phyloP scores from a whole-genome alignment of 2,113 vertebrate species.

The Chaetura pelagica region DNA sequence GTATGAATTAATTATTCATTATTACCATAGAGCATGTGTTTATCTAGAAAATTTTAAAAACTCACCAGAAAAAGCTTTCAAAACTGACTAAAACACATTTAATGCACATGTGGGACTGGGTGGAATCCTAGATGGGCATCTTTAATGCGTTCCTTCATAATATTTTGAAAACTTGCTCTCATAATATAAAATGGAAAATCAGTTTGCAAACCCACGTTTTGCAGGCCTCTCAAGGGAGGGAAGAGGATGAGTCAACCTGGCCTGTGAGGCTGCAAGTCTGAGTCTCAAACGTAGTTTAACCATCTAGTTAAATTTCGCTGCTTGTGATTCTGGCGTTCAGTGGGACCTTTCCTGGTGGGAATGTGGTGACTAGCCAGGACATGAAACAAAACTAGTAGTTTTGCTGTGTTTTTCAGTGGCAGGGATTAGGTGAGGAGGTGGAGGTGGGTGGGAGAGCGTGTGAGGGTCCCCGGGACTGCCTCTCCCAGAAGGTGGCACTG shows the following conservation, averaged over 20 bases:
- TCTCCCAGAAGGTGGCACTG: slow-evolving; percentile 63
- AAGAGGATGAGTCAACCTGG: not conserved
- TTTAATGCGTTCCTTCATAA: not conserved
- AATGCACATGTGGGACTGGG: not conserved
- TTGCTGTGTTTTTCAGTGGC: not conserved
- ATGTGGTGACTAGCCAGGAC: not conserved
- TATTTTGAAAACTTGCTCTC: not conserved
- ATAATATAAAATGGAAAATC: not conserved
- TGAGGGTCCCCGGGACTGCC: not conserved
- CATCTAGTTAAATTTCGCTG: rapidly evolving
- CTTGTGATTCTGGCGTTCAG: rapidly evolving
- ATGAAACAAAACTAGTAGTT: rapidly evolving
- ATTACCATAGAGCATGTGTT: not conserved
- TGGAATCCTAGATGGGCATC: not conserved
- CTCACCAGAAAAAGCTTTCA: slow-evolving; percentile 27
- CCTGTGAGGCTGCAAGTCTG: not conserved
- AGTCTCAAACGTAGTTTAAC: not conserved
- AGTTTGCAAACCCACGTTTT: not conserved
- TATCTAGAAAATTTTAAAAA: not conserved
- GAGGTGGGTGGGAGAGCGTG: not conserved
- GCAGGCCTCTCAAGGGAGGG: not conserved
- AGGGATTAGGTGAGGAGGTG: not conserved
- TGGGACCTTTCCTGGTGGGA: rapidly evolving
- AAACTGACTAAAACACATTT: not conserved
- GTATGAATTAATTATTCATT: slow-evolving; percentile 23